Percentiles rank a stretch among this genome's conserved stretches.
Evolutionary conservation across 2,888 invertebrate genomes (phyloP).

Genomic region (Conus canariensis): DNA sequence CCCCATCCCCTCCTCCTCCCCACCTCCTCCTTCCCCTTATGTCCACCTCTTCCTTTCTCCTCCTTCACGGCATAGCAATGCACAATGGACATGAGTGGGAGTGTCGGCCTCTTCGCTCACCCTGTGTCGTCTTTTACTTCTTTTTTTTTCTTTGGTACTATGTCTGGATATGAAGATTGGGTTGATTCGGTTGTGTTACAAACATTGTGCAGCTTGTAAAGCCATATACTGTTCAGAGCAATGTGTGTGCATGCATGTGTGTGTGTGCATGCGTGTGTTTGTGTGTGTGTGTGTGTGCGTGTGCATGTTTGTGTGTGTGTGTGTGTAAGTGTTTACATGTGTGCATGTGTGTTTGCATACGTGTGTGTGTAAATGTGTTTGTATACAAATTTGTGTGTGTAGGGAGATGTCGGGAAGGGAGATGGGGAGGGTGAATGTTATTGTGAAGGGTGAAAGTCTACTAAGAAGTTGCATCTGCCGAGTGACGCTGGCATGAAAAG

Average conservation of each 20-base stretch:
- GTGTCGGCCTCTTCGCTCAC: background rate
- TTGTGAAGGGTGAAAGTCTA: too few species aligned
- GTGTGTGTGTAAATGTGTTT: background rate
- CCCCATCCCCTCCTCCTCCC: too few species aligned
- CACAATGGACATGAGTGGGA: background rate
- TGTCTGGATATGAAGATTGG: background rate
- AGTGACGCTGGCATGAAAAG: background rate
- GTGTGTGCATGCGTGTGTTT: background rate
- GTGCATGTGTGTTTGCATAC: background rate
- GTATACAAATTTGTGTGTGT: background rate
- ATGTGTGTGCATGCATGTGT: background rate
- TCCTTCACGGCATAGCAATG: conserved; percentile 5
- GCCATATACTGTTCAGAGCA: background rate
- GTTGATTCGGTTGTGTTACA: background rate
- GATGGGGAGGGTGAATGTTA: too few species aligned
- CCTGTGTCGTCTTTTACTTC: background rate
- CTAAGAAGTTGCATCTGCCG: background rate
- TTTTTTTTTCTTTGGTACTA: background rate
- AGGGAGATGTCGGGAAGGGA: background rate
- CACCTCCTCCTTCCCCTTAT: background rate
- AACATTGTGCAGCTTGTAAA: background rate
- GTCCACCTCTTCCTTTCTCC: background rate
- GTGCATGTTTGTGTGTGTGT: background rate
- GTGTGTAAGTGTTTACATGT: background rate
- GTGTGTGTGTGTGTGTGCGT: background rate